Base-by-base conservation (phyloP, 2,797 vertebrate genomes). In the Danio jaintianensis region DNA sequence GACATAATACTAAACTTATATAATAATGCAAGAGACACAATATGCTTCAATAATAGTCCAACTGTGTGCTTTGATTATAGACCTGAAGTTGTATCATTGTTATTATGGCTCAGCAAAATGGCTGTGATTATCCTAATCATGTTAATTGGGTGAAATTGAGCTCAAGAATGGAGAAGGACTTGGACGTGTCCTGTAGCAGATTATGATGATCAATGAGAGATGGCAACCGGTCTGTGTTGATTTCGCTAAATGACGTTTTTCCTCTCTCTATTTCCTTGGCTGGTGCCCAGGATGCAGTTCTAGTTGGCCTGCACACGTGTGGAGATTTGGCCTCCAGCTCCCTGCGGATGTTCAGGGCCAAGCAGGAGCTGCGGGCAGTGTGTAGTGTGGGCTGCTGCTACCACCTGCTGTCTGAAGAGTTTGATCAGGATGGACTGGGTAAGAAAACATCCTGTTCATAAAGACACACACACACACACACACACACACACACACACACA, bases 371-470 rank as follows among this genome's bases (percentile, higher is more conserved):
- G 87, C 92, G 91, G 53, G 96, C 96, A 0, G 93, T 98, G 87
- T 99, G 98, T 91, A 97, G 95, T 69, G 97, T 99, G 75, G 97
- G 97, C 79, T 99, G 98, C 91, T 99, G 98, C 90, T 99, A 99
- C 89, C 97, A 99, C 87, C 90, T 93, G 78, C 90, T 94, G 82
- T 92, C 94, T 67, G 94, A 94, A 85, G 89, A 92, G 91, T 93
- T 92, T 82, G 88, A 92, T 85, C 88, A 87, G 3, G 87, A 82
- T 0, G 58, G 64, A 77, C 88, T 92, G 92, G 95, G 96, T 98
- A 88, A 76, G 62, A 59, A 11, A 58, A 80, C n/a, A 43, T 40
- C 53, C 55, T 43, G 42, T 38, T 5, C 9, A 0, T 29, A 38
- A 55, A 11, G 40, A 53, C 45, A 85, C 18, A 43, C 18, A 48